Evolutionary conservation across 2,797 vertebrate species (phyloP).

Genomic region (Denticeps clupeoides): DNA sequence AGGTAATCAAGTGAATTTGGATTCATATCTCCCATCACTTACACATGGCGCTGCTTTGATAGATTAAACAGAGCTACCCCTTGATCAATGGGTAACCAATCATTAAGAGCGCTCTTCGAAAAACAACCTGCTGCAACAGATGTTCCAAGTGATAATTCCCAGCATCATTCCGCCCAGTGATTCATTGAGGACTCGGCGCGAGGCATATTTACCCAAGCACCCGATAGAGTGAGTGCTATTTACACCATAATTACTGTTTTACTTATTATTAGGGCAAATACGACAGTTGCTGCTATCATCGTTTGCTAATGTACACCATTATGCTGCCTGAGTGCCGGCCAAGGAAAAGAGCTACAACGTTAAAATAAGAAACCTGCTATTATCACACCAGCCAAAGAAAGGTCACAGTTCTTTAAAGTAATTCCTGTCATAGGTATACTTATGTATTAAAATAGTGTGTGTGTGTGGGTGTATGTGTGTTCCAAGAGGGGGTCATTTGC

Average conservation of each 20-base stretch:
- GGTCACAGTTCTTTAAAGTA: too few relatives aligned
- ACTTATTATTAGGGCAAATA: slow-evolving; percentile 13
- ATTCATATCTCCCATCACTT: slow-evolving; percentile 29
- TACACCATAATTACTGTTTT: slow-evolving; percentile 10
- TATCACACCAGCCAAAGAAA: too few relatives aligned
- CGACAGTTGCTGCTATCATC: slow-evolving; percentile 1
- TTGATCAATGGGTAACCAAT: slow-evolving; percentile 45
- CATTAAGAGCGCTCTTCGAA: slow-evolving; percentile 35
- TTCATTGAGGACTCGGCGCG: slow-evolving; percentile 21
- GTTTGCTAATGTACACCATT: background rate
- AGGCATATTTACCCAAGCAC: slow-evolving; percentile 3
- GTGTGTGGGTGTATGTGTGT: too few relatives aligned
- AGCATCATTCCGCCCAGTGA: slow-evolving; percentile 37
- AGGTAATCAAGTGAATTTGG: slow-evolving; percentile 28
- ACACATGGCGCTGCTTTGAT: slow-evolving; percentile 37
- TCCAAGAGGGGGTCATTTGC: too few relatives aligned
- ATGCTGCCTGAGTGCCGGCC: too few relatives aligned
- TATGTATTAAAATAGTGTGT: too few relatives aligned
- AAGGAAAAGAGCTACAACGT: too few relatives aligned
- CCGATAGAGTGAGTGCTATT: slow-evolving; percentile 5
- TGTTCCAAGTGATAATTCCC: slow-evolving; percentile 38
- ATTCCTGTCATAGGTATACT: too few relatives aligned
- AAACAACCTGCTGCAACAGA: slow-evolving; percentile 34
- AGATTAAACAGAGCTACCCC: slow-evolving; percentile 44
- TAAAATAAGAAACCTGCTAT: too few relatives aligned